phyloP scores from a whole-genome alignment of 2,113 vertebrate genomes.

The Myocastor coypus region DNA sequence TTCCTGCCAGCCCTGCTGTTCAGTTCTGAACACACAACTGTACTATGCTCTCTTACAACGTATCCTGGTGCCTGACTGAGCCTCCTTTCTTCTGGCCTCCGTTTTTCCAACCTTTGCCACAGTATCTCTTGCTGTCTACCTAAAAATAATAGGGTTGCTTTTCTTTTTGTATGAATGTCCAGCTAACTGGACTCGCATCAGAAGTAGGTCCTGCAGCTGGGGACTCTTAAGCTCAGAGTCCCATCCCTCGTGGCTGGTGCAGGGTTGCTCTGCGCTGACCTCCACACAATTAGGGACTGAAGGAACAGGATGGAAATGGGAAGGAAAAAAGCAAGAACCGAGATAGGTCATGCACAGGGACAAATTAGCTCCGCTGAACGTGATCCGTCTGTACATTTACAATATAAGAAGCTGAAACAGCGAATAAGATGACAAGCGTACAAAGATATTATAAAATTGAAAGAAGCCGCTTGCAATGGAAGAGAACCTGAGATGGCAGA shows the following conservation, averaged over 20 bases:
- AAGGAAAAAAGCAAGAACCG: neutral
- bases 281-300: neutral
- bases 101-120: neutral
- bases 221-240: neutral
- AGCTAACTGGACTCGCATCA: neutral
- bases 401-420: neutral
- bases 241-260: neutral
- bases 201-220: neutral
- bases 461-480: neutral
- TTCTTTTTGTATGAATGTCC: neutral
- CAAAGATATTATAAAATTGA: neutral
- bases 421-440: neutral
- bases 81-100: neutral
- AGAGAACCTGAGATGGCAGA: neutral
- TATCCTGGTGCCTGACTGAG: no score
- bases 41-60: no score
- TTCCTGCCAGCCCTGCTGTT: neutral
- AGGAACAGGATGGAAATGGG: neutral
- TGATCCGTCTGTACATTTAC: neutral
- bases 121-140: neutral
- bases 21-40: no score
- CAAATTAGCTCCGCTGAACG: neutral
- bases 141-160: neutral
- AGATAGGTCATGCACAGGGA: neutral
- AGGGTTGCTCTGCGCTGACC: neutral